Evolutionary conservation across 2,888 invertebrate genomes (phyloP).

Genomic region (Chesias legatella): DNA sequence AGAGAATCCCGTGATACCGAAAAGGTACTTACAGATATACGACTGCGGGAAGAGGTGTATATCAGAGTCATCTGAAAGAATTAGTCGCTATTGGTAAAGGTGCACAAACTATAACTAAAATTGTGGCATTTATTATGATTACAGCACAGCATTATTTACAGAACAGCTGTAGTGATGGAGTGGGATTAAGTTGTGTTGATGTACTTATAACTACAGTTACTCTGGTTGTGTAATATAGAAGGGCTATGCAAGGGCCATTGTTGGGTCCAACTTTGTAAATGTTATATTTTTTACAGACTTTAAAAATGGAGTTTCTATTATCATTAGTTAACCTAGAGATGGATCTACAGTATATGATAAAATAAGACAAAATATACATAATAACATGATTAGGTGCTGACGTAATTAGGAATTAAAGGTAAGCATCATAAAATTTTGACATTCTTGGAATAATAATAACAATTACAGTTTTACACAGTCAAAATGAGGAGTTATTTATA

Average conservation of each 20-base stretch:
- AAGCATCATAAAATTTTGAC: no score
- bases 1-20: constrained; percentile 19
- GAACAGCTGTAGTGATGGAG: background rate
- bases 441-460: no score
- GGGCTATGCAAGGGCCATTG: constrained; percentile 1
- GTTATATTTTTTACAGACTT: no score
- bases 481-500: no score
- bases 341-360: no score
- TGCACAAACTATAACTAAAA: constrained; percentile 37
- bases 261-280: constrained; percentile 1
- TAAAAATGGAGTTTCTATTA: no score
- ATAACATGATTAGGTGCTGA: no score
- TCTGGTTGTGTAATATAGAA: background rate
- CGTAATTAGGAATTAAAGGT: no score
- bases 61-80: constrained; percentile 74
- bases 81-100: constrained; percentile 52
- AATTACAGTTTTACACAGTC: no score
- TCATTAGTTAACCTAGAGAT: no score
- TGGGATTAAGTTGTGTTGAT: background rate
- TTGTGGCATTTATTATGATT: constrained; percentile 17
- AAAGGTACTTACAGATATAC: constrained; percentile 59
- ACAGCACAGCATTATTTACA: no score
- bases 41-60: constrained; percentile 60
- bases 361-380: no score
- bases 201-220: constrained; percentile 1